Evolutionary conservation across 2,797 vertebrate genomes (phyloP), one percentile per base, ranked within the genome.

Genomic region (Austrolebias charrua): DNA sequence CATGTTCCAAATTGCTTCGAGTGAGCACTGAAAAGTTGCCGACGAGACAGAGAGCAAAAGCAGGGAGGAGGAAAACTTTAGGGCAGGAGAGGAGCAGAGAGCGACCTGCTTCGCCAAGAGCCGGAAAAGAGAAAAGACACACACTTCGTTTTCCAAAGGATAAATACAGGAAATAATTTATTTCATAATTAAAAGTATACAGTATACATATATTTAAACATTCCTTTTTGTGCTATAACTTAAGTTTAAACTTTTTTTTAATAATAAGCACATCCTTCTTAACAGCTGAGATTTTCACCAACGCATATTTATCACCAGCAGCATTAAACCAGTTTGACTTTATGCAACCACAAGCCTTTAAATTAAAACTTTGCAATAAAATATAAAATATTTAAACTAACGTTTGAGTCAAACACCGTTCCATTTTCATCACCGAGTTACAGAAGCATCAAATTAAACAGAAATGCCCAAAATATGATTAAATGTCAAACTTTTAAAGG

Each of bases 161-260:
- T 24, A 47, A 51, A 47, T 72, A 46, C 14, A 60, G 14, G 1
- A 70, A 63, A 58, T 10, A 0, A 5, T 75, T 81, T 75, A 83
- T 68, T 79, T 69, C 52, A 83, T 28, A 60, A 55, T 42, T 38
- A 75, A 79, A 76, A 78, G 16, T 63, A 42, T 61, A 18, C 56
- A 48, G 44, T 35, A 19, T 74, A 57, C 60, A 77, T 74, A 55
- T 58, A 35, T 74, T 71, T 63, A 67, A 72, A 73, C n/a, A 66
- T 46, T 48, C 1, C 70, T 75, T 83, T 64, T 18, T 71, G 64
- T 78, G 75, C 53, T 73, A 28, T 68, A 45, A 82, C 66, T 57
- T 66, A 60, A 69, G 29, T 28, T 54, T 61, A 4, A 61, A 66
- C 33, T 65, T 5, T 69, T 58, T 62, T 31, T 29, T 4, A 14